Conservation (phyloP, 2,797 vertebrate genomes). For the Tenualosa ilisha region DNA sequence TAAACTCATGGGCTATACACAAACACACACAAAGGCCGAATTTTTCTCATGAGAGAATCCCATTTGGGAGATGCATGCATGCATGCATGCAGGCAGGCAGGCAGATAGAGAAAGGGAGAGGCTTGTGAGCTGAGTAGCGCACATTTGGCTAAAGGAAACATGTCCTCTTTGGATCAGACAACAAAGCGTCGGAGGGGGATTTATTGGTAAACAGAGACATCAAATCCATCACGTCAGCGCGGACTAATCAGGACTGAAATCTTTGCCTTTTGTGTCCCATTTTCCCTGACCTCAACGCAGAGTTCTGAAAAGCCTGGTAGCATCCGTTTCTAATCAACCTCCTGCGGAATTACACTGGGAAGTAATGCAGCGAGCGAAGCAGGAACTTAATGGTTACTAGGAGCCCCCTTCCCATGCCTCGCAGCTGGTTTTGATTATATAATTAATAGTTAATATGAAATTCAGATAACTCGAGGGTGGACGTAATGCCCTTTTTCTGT, state of each 20-base stretch:
- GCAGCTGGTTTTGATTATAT: conserved; percentile 71
- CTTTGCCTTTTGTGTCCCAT: conserved; percentile 41
- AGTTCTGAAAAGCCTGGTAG: conserved; percentile 31
- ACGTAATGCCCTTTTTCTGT: conserved; percentile 64
- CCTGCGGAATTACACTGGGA: conserved; percentile 34
- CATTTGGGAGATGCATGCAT: conserved; percentile 52
- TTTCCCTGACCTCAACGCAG: conserved; percentile 55
- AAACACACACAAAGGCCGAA: conserved; percentile 12
- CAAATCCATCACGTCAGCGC: conserved; percentile 43
- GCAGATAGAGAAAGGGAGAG: not conserved
- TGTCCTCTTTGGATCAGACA: conserved; percentile 37
- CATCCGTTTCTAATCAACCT: conserved; percentile 65
- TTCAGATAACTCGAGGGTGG: conserved; percentile 47
- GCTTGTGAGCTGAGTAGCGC: conserved; percentile 30
- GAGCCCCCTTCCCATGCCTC: conserved; percentile 49
- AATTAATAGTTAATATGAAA: conserved; percentile 67
- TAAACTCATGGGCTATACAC: not conserved
- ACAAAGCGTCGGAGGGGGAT: conserved; percentile 38
- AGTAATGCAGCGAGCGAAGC: conserved; percentile 47
- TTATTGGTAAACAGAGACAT: conserved; percentile 41
- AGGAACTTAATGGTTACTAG: conserved; percentile 66
- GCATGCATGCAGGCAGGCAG: conserved; percentile 19
- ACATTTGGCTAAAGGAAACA: conserved; percentile 34
- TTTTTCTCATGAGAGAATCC: conserved; percentile 59
- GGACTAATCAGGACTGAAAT: conserved; percentile 54